Conservation (phyloP, 2,797 vertebrate species). For the Acanthurus tractus region DNA sequence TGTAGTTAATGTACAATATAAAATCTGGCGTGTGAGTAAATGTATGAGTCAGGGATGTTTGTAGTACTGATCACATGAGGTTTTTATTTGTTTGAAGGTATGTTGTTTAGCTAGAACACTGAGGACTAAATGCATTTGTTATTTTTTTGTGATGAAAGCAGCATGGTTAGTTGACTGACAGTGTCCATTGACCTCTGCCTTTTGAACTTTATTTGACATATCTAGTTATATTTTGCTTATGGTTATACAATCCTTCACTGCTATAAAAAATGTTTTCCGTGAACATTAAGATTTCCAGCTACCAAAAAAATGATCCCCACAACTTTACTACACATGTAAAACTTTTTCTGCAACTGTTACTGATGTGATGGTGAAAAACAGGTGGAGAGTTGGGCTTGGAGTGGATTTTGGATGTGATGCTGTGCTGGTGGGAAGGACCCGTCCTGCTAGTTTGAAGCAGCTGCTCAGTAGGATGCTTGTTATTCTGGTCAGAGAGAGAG, state of each 20-base stretch:
- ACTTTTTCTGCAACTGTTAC: background rate
- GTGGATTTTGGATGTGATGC: slow-evolving; percentile 14
- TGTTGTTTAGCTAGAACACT: slow-evolving; percentile 20
- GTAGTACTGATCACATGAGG: slow-evolving; percentile 5
- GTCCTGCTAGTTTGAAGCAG: slow-evolving; percentile 59
- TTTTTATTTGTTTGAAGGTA: slow-evolving; percentile 4
- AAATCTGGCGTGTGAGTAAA: background rate
- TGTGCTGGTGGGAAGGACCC: slow-evolving; percentile 30
- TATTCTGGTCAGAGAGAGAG: slow-evolving; percentile 76
- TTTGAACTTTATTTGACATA: background rate
- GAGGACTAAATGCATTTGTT: background rate
- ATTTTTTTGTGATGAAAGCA: background rate
- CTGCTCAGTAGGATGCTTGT: slow-evolving; percentile 70
- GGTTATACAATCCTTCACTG: background rate
- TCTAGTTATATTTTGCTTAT: background rate
- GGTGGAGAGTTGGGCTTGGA: background rate
- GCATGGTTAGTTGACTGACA: background rate
- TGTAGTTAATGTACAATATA: no score
- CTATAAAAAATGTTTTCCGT: slow-evolving; percentile 8
- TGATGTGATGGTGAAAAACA: background rate
- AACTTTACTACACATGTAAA: background rate
- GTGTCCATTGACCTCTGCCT: background rate
- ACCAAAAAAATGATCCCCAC: no score
- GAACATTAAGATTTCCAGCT: no score
- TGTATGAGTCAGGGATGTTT: background rate